These are phyloP conservation scores for Sebastes nivosus DNA, from an alignment of 2,797 vertebrate species.

Conservation along the genomic window DNA sequence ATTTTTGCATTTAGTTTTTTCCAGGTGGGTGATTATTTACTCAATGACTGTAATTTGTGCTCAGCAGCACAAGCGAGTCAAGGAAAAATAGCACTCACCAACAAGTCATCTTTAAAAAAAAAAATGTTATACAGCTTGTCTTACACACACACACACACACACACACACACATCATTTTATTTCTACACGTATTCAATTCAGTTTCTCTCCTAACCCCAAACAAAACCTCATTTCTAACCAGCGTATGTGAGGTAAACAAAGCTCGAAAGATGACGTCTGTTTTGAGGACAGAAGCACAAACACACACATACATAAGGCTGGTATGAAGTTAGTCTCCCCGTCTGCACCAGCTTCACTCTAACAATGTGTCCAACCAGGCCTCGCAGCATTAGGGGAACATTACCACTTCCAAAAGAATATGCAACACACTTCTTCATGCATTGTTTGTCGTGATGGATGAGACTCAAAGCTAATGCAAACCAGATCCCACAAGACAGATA, in stretches of 20 bases:
- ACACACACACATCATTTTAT: background rate
- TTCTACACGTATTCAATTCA: background rate
- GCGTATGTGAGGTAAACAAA: background rate
- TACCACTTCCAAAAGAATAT: conserved; percentile 2
- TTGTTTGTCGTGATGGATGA: conserved; percentile 64
- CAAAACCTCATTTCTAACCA: background rate
- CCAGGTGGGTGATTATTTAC: background rate
- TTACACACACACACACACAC: background rate
- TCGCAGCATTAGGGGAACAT: conserved; percentile 6
- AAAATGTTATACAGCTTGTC: background rate
- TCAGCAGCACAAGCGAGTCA: background rate
- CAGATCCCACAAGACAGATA: conserved; percentile 68
- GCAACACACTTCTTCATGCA: conserved; percentile 6
- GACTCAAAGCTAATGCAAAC: conserved; percentile 67
- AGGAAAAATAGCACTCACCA: background rate
- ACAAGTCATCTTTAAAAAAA: background rate
- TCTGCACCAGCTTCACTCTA: background rate
- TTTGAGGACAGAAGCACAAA: background rate
- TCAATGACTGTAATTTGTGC: background rate
- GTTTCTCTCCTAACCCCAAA: background rate
- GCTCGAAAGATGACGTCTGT: background rate
- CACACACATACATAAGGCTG: background rate
- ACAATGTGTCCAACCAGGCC: background rate
- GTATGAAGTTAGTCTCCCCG: background rate
- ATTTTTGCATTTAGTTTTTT: background rate